Evolutionary conservation across 2,888 invertebrate genomes (phyloP).

Genomic region (Stegana nigrithorax): DNA sequence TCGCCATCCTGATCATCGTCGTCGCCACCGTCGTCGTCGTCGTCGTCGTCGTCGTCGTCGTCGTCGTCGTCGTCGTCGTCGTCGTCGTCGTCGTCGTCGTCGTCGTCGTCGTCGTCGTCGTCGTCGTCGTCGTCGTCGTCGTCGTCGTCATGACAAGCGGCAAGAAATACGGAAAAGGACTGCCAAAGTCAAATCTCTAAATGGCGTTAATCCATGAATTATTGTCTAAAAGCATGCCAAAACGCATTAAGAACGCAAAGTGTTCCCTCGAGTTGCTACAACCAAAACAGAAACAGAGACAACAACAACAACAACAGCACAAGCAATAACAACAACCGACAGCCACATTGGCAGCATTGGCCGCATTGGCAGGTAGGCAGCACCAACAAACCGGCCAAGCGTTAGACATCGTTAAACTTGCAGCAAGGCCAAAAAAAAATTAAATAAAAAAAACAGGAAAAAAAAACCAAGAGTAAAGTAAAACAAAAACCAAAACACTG

Average conservation of each 20-base stretch:
- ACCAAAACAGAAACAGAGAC: slow-evolving; percentile 11
- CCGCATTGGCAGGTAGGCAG: not conserved
- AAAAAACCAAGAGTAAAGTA: too few relatives aligned
- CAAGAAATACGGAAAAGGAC: slow-evolving; percentile 40
- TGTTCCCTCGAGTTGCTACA: slow-evolving; percentile 42
- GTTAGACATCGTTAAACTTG: too few relatives aligned
- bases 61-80: not conserved
- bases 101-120: too few relatives aligned
- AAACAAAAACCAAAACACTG: too few relatives aligned
- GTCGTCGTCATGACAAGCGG: slow-evolving; percentile 16
- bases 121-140: not conserved
- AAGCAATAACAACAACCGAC: slow-evolving; percentile 22
- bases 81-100: not conserved
- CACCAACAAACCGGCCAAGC: too few relatives aligned
- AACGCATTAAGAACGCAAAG: slow-evolving; percentile 54
- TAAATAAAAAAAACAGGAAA: too few relatives aligned
- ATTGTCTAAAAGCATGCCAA: slow-evolving; percentile 67
- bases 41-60: not conserved
- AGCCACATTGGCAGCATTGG: not conserved
- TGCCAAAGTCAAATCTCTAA: slow-evolving; percentile 47
- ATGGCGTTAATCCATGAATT: slow-evolving; percentile 68
- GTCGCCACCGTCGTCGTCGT: not conserved
- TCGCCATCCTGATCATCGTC: not conserved
- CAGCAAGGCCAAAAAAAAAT: too few relatives aligned
- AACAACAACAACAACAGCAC: slow-evolving; percentile 29